Conservation (phyloP, 2,797 vertebrate genomes). For the Gambusia yucatana region DNA sequence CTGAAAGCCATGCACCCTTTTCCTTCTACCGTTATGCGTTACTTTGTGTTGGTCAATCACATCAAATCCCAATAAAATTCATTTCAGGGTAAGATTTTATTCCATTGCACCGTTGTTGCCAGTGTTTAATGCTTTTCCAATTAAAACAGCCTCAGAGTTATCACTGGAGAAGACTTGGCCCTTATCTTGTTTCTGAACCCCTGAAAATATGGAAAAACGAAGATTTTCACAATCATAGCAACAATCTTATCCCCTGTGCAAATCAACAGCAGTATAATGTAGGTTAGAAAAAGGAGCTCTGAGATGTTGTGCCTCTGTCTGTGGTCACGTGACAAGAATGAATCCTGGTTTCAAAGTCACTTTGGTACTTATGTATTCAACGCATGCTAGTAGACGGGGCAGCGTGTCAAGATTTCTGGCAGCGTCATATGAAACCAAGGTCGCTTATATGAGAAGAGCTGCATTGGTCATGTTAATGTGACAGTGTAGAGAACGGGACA, state of each 20-base stretch:
- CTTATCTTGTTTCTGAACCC: slow-evolving; percentile 33
- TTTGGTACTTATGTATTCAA: slow-evolving; percentile 44
- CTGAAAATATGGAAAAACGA: slow-evolving; percentile 18
- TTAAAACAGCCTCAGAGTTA: slow-evolving; percentile 13
- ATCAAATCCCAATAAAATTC: not conserved
- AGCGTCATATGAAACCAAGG: slow-evolving; percentile 35
- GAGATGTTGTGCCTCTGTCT: slow-evolving; percentile 16
- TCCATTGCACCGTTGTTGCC: not conserved
- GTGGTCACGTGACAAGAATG: slow-evolving; percentile 18
- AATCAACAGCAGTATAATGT: slow-evolving; percentile 5
- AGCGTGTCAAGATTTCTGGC: slow-evolving; percentile 26
- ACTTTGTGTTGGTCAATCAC: not conserved
- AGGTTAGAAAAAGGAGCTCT: slow-evolving; percentile 9
- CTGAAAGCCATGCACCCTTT: not conserved
- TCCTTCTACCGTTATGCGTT: not conserved
- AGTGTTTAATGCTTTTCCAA: slow-evolving; percentile 12
- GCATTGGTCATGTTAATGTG: slow-evolving; percentile 12
- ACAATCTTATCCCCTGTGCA: not conserved
- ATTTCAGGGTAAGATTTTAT: not conserved
- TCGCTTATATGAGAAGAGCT: slow-evolving; percentile 31
- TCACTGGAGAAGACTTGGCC: slow-evolving; percentile 27
- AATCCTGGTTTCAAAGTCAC: slow-evolving; percentile 56
- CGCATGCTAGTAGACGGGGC: slow-evolving; percentile 23
- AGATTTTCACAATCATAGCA: not conserved
- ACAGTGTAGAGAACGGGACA: slow-evolving; percentile 3